Percentiles rank a stretch among this genome's conserved stretches.
Evolutionary conservation across 2,888 invertebrate genomes (phyloP).

Genomic region (Camponotus fellah): DNA sequence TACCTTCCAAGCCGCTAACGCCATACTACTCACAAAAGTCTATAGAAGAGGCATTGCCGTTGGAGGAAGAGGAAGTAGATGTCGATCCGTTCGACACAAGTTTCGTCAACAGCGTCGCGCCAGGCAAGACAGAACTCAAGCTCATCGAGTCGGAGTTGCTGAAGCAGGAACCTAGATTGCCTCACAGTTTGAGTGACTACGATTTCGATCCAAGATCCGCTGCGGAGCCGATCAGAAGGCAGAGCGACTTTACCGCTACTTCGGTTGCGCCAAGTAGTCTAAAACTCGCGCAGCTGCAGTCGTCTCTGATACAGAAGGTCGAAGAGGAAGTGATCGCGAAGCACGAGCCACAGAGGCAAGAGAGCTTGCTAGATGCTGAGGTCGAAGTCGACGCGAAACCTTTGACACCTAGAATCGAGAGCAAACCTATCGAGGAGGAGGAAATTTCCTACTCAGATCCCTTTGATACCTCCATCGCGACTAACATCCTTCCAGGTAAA

Average conservation of each 20-base stretch:
- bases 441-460: conserved; percentile 90
- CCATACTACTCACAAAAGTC: conserved; percentile 91
- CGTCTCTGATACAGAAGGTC: conserved; percentile 68
- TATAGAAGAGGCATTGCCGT: conserved; percentile 87
- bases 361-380: conserved; percentile 87
- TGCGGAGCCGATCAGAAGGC: conserved; percentile 84
- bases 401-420: conserved; percentile 88
- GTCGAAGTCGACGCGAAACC: conserved; percentile 91
- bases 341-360: conserved; percentile 70
- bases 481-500: conserved; percentile 91
- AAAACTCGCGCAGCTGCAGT: conserved; percentile 62
- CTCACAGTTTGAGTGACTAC: conserved; percentile 89
- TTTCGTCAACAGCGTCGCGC: conserved; percentile 87
- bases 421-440: conserved; percentile 82
- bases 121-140: conserved; percentile 88
- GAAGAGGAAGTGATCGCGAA: conserved; percentile 50
- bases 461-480: conserved; percentile 95
- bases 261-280: conserved; percentile 67
- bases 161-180: conserved; percentile 70
- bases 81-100: conserved; percentile 91
- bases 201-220: conserved; percentile 88
- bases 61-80: conserved; percentile 86
- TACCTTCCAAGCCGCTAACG: conserved; percentile 91
- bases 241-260: conserved; percentile 86
- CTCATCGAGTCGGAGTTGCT: conserved; percentile 87